Base-by-base conservation (phyloP, 2,113 vertebrate genomes). In the Galeopterus variegatus region DNA sequence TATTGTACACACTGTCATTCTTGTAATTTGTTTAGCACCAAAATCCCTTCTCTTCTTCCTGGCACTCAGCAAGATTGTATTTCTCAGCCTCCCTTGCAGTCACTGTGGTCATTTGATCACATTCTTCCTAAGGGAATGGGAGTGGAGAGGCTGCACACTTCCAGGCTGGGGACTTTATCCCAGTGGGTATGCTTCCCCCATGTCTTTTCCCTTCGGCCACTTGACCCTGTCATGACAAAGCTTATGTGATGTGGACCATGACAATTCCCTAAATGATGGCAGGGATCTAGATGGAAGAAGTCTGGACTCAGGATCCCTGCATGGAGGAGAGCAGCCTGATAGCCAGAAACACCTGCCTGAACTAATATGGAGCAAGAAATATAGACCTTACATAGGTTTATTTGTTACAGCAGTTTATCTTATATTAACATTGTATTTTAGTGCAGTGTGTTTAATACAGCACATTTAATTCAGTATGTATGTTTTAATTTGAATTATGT, bases 401-500 rank as follows among this genome's bases (percentile, higher is more conserved):
- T 93, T 93, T 86, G n/a, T 87, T 50, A 18, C 8, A 36, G 62
- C 10, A 15, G 2, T 85, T 90, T 72, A 50, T 65, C 41, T 17
- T 80, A 28, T 65, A n/a, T 4, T 67, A 92, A 41, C 4, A 48
- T 24, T 56, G 2, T 70, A 2, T 48, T 84, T 73, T 85, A 80
- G 54, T 80, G 48, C 4, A 48, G 8, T 21, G 17, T 95, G n/a
- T 70, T 90, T 95, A 87, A 69, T 65, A n/a, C 5, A 31, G 19
- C 41, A 64, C 69, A 36, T 11, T 96, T 85, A 62, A 52, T 24
- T 41, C 54, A 76, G 4, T 36, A 33, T 69, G 17, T 60, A 36
- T 69, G 17, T 60, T 95, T 92, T 93, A 58, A 50, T 89, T 41
- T 86, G 56, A 15, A 92, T 94, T 75, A 80, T 90, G 91, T 69